A percentile compares a stretch with the other conserved stretches of the same genome.
These are phyloP conservation scores for Chinchilla lanigera DNA, from an alignment of 2,113 vertebrate genomes.

Conservation along the genomic window DNA sequence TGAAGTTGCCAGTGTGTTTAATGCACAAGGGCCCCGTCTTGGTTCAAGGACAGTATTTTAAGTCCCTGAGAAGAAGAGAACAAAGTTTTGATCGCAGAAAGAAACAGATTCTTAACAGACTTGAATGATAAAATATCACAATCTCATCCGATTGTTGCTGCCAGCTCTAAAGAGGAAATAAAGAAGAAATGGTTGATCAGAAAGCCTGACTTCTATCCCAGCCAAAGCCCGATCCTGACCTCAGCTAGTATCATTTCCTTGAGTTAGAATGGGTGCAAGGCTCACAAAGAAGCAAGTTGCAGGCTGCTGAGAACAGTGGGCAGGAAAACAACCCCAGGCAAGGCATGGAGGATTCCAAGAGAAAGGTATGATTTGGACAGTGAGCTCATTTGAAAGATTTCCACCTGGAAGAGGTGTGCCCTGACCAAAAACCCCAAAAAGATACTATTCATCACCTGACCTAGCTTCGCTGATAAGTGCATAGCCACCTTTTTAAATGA, in stretches of 20 bases:
- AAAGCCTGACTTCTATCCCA: constrained; percentile 1
- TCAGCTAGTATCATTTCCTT: not conserved
- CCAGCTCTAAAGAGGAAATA: constrained; percentile 42
- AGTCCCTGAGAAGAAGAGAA: constrained; percentile 71
- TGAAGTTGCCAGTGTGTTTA: constrained; percentile 73
- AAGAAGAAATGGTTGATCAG: constrained; percentile 31
- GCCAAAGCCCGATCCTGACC: not conserved
- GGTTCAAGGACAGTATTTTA: constrained; percentile 82
- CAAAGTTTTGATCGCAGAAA: constrained; percentile 77
- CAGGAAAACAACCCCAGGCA: not conserved
- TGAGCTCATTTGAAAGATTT: not conserved
- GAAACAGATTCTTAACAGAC: constrained; percentile 78
- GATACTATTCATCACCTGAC: too few species aligned
- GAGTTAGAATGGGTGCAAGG: not conserved
- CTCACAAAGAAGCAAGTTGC: not conserved
- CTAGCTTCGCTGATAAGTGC: not conserved
- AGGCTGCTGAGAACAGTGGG: not conserved
- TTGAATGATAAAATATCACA: constrained; percentile 78
- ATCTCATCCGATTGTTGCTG: constrained; percentile 28
- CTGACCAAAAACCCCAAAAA: not conserved
- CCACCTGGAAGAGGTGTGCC: not conserved
- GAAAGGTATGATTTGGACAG: not conserved
- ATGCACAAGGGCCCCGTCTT: constrained; percentile 28
- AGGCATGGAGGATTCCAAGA: not conserved
- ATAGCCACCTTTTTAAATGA: not conserved